Evolutionary conservation across 2,797 vertebrate species (phyloP).

Genomic region (Rhincodon typus): DNA sequence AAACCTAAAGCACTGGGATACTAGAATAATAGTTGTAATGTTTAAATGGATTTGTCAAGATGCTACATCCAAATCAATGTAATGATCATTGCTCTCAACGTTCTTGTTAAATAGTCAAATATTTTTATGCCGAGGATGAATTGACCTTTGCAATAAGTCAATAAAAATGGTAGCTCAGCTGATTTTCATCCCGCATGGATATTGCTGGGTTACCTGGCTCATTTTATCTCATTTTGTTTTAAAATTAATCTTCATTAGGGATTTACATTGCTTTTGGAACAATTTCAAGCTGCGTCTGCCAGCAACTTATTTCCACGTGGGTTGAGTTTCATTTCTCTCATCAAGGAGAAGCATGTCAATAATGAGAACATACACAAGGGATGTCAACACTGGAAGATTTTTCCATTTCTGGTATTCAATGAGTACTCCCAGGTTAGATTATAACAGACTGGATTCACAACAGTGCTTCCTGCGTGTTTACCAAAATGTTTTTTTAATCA

Average conservation of each 20-base stretch:
- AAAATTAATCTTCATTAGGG: slow-evolving; percentile 3
- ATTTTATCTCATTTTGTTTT: slow-evolving; percentile 23
- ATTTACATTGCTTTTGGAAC: background rate
- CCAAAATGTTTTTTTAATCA: background rate
- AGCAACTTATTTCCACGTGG: background rate
- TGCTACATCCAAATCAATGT: slow-evolving; percentile 27
- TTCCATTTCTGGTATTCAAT: background rate
- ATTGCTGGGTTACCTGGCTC: background rate
- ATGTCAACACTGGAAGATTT: background rate
- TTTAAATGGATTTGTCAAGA: slow-evolving; percentile 26
- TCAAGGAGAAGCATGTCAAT: background rate
- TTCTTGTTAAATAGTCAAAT: slow-evolving; percentile 29
- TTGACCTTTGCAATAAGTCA: slow-evolving; percentile 13
- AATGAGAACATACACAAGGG: background rate
- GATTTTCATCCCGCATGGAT: background rate
- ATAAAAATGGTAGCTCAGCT: background rate
- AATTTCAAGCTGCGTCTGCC: background rate
- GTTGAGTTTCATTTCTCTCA: background rate
- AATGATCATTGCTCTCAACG: background rate
- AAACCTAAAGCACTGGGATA: background rate
- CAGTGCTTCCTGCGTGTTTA: background rate
- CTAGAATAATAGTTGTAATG: background rate
- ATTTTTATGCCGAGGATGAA: slow-evolving; percentile 24
- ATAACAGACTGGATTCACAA: background rate
- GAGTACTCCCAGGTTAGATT: background rate